These are phyloP conservation scores for Exocentrus adspersus DNA, from an alignment of 2,888 invertebrate species.

Conservation along the genomic window DNA sequence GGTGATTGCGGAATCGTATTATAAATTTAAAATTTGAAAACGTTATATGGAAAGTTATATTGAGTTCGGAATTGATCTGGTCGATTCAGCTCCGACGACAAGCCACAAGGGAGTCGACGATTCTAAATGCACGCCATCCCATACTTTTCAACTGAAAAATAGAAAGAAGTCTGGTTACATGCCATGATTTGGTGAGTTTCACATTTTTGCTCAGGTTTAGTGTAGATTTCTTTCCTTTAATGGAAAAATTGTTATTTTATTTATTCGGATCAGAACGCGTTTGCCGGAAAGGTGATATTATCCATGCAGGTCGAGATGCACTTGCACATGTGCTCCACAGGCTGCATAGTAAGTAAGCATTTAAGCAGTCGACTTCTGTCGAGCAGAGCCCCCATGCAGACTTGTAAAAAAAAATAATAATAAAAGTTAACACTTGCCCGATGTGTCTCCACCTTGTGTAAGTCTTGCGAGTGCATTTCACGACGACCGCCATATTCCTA, in stretches of 20 bases:
- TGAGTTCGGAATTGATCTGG: slow-evolving; percentile 59
- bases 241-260: not conserved
- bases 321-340: slow-evolving; percentile 23
- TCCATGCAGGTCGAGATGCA: slow-evolving; percentile 28
- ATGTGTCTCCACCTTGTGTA: slow-evolving; percentile 9
- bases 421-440: slow-evolving; percentile 20
- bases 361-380: slow-evolving; percentile 26
- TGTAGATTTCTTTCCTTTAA: no score
- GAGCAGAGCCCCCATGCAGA: slow-evolving; percentile 20
- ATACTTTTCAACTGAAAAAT: no score
- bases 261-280: slow-evolving; percentile 29
- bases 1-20: slow-evolving; percentile 33
- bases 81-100: slow-evolving; percentile 52
- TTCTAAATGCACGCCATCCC: slow-evolving; percentile 46
- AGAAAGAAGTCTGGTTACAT: no score
- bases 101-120: slow-evolving; percentile 48
- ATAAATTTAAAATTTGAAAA: slow-evolving; percentile 47
- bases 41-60: slow-evolving; percentile 57
- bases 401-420: slow-evolving; percentile 9
- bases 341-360: slow-evolving; percentile 29
- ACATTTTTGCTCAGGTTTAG: no score
- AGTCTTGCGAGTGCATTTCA: not conserved
- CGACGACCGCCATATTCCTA: not conserved
- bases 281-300: slow-evolving; percentile 26
- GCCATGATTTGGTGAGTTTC: no score